Evolutionary conservation across 2,888 invertebrate genomes (phyloP).

Genomic region (Agrochola litura): DNA sequence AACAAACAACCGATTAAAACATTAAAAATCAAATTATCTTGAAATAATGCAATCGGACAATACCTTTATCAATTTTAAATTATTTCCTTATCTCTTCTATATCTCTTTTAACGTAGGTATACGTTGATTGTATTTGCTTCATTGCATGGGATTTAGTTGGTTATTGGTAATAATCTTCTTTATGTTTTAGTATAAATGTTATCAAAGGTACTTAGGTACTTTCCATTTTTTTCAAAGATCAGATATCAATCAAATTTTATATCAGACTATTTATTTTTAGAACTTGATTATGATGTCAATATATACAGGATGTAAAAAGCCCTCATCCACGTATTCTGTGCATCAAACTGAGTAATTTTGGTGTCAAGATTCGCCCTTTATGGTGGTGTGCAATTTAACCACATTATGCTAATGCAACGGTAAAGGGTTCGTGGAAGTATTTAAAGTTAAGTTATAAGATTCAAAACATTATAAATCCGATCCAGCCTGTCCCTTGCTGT

Average conservation of each 20-base stretch:
- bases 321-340: not conserved
- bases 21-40: not conserved
- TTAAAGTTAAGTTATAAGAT: not conserved
- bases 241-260: not conserved
- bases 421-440: not conserved
- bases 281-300: not conserved
- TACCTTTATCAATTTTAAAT: slow-evolving; percentile 3
- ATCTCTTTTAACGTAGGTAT: slow-evolving; percentile 3
- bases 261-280: not conserved
- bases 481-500: no score
- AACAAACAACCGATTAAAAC: not conserved
- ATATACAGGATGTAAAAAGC: not conserved
- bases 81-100: not conserved
- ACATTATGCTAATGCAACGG: not conserved
- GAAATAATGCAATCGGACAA: slow-evolving; percentile 9
- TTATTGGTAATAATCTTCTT: not conserved
- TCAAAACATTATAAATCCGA: no score
- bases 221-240: not conserved
- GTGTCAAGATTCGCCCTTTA: not conserved
- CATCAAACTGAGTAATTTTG: not conserved
- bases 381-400: not conserved
- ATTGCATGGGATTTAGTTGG: not conserved
- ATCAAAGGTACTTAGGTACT: not conserved
- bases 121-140: not conserved
- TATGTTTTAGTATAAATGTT: not conserved